Conservation (phyloP, 2,888 invertebrate species). For the Xiphydria camelus region DNA sequence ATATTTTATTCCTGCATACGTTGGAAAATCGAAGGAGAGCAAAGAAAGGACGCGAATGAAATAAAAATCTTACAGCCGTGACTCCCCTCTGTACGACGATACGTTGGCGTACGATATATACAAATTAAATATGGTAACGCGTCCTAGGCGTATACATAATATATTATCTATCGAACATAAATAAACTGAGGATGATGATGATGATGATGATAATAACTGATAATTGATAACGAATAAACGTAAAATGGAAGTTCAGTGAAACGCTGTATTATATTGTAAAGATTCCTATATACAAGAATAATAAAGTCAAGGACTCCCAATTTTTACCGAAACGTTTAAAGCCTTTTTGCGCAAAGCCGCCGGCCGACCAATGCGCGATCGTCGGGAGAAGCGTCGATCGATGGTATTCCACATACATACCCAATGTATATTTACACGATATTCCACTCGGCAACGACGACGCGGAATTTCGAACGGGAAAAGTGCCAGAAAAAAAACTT, state of each 20-base stretch:
- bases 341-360: slow-evolving; percentile 21
- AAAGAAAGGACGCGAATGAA: no score
- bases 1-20: no score
- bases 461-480: no score
- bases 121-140: slow-evolving; percentile 17
- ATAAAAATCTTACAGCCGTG: no score
- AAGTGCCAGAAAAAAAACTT: no score
- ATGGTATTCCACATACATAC: no score
- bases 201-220: slow-evolving; percentile 39
- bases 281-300: slow-evolving; percentile 52
- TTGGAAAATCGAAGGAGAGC: no score
- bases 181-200: slow-evolving; percentile 31
- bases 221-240: slow-evolving; percentile 33
- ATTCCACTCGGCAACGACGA: no score
- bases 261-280: slow-evolving; percentile 51
- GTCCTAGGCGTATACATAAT: slow-evolving; percentile 20
- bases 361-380: no score
- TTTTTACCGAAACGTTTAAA: slow-evolving; percentile 45
- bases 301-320: slow-evolving; percentile 52
- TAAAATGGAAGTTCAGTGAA: slow-evolving; percentile 41
- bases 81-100: no score
- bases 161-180: neutral
- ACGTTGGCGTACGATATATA: slow-evolving; percentile 21
- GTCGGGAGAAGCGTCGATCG: no score
- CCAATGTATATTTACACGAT: no score